Conservation (phyloP, 2,797 vertebrate species). For the Paratrypauchen microcephalus region DNA sequence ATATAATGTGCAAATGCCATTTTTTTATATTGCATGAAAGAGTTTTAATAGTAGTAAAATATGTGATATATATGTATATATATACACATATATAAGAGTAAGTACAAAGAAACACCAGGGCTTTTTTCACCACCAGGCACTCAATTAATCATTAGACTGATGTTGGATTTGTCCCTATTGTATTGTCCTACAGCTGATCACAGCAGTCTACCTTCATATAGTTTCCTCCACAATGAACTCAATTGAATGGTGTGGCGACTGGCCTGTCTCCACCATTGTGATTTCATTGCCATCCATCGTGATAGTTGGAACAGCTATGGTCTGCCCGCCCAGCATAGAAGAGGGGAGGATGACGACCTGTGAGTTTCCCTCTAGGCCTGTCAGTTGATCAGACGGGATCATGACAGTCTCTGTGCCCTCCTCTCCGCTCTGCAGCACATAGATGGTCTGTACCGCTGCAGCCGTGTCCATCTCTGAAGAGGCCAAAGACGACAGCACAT, state of each 20-base stretch:
- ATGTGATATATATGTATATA: no score
- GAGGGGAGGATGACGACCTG: constrained; percentile 80
- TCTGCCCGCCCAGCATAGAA: constrained; percentile 65
- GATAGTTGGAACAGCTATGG: constrained; percentile 68
- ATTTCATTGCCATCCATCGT: constrained; percentile 72
- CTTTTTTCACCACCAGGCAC: constrained; percentile 3
- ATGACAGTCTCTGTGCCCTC: constrained; percentile 65
- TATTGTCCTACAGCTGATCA: not conserved
- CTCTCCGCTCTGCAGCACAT: constrained; percentile 72
- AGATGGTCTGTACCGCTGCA: constrained; percentile 76
- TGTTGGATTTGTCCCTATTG: not conserved
- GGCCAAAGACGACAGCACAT: constrained; percentile 79
- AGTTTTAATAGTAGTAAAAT: constrained; percentile 11
- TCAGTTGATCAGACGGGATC: constrained; percentile 68
- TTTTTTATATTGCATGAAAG: constrained; percentile 2
- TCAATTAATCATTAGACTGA: constrained; percentile 2
- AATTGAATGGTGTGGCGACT: constrained; percentile 75
- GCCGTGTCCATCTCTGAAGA: constrained; percentile 60
- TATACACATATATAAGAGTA: not conserved
- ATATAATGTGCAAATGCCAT: constrained; percentile 26
- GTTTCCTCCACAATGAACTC: constrained; percentile 83
- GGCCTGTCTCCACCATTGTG: constrained; percentile 70
- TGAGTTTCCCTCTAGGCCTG: constrained; percentile 73
- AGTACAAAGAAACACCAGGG: constrained; percentile 26
- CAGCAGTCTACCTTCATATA: constrained; percentile 40